Conservation (phyloP, 2,888 invertebrate species). For the Hedya salicella region DNA sequence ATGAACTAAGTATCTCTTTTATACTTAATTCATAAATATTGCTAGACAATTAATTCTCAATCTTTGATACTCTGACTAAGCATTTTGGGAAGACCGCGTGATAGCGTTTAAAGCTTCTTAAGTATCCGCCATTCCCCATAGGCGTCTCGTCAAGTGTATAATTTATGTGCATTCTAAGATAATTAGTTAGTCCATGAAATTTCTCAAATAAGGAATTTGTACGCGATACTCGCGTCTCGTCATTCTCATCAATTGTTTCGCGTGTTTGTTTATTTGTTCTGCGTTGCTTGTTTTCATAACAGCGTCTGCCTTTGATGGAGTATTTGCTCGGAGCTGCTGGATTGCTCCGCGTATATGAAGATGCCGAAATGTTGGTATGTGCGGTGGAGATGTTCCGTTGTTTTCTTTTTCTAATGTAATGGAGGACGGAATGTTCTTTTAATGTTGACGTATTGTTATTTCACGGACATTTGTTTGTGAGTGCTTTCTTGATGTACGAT, state of each 20-base stretch:
- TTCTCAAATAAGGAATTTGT: constrained; percentile 41
- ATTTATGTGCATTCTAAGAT: constrained; percentile 57
- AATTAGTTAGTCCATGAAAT: constrained; percentile 43
- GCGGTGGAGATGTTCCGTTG: constrained; percentile 25
- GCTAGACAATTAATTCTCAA: too few species aligned
- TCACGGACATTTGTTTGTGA: neutral
- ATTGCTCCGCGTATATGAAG: constrained; percentile 58
- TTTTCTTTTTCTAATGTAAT: constrained; percentile 20
- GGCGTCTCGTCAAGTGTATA: constrained; percentile 62
- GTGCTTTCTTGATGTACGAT: neutral
- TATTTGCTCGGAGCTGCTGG: constrained; percentile 73
- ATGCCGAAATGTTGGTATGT: constrained; percentile 53
- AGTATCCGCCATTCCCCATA: neutral
- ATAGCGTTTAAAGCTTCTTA: neutral
- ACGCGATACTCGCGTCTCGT: constrained; percentile 53
- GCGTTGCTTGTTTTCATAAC: constrained; percentile 82
- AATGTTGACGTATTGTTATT: constrained; percentile 1
- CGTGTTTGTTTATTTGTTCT: constrained; percentile 80
- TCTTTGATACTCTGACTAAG: too few species aligned
- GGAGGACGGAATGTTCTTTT: neutral
- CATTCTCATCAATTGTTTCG: constrained; percentile 80
- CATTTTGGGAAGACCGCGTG: too few species aligned
- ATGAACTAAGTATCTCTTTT: too few species aligned
- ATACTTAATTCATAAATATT: too few species aligned
- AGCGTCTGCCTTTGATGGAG: constrained; percentile 80